Evolutionary conservation across 2,888 invertebrate genomes (phyloP), one percentile per base, ranked within the genome.

Genomic region (Cactoblastis cactorum): DNA sequence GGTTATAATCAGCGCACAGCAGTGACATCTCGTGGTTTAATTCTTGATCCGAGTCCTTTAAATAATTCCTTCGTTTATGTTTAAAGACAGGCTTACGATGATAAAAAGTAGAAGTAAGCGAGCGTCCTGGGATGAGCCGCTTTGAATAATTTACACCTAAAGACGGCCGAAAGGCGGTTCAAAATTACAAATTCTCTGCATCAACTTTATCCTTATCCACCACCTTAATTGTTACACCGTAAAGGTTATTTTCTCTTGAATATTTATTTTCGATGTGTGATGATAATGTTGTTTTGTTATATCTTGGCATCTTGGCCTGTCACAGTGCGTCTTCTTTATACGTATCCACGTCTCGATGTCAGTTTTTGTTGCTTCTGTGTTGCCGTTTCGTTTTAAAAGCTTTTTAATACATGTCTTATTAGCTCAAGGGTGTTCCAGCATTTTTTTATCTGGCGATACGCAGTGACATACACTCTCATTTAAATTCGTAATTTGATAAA

Each of bases 131-230:
- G 82, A 82, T 80, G 81, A 83, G 74, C 77, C 69, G 68, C 65
- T 81, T 79, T 87, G 82, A 86, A 87, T 87, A 83, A 86, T 87
- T 86, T 84, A 86, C 85, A 83, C 82, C 80, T 82, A 80, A 80
- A 83, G 80, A 79, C 79, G 49, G 75, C 74, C 65, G 67, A 72
- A 76, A 71, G 68, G 67, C 69, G 66, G 62, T 65, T 69, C 69
- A 67, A 65, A 53, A 67, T 67, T 58, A 58, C 65, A 61, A 65
- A 50, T 52, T 60, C 52, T 47, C 53, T 53, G 38, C 57, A 38
- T 52, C 32, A 45, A 18, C 33, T 50, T 39, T 12, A 32, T 49
- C 14, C 34, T 45, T 3, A 49, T 46, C 33, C 28, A 41, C 28
- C 45, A 51, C 54, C 55, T 68, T 77, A 71, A 63, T n/a, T 0